Evolutionary conservation across 1,140 invertebrate species (phyloP), one percentile per base, ranked within the genome.

Genomic region (Leptinotarsa undecemlineata): DNA sequence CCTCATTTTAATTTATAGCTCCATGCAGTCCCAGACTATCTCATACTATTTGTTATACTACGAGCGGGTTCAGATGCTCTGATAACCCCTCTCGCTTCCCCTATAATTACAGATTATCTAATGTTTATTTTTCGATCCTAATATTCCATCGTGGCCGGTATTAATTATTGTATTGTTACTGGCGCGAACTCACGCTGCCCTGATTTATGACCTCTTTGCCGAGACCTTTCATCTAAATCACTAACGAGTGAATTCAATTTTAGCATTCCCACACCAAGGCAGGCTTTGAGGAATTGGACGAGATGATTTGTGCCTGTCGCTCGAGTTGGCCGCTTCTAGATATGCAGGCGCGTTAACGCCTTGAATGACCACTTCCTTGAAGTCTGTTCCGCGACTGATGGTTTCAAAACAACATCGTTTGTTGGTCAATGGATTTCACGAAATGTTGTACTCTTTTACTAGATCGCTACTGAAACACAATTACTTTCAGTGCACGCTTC

Each of bases 91-190:
- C 20, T 23, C 57, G 73, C 64, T 72, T 42, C 74, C 72, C 62
- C 76, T 79, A 77, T 81, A 81, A 81, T 81, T 81, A 81, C 73
- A 72, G 76, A 76, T 81, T 81, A 81, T 81, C 79, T 74, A 79
- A 79, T 81, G 78, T 79, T 79, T 79, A 81, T 79, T 79, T 81
- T 81, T 79, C 76, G 79, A 72, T 74, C 69, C 78, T 81, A 79
- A 81, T 79, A 67, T 68, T 72, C 77, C 51, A 20, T 75, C 76
- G 76, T 76, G 78, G 78, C 60, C 60, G 78, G 57, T 78, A 81
- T 81, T 81, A 81, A 81, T 81, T 78, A 76, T 76, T 81, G 77
- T 79, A 80, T 80, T 80, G 79, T 80, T 80, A 71, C 63, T 69
- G 75, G 72, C 75, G 71, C 71, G 74, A 72, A 76, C 76, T 76